Evolutionary conservation across 2,797 vertebrate species (phyloP), one percentile per base, ranked within the genome.

Genomic region (Microhierax caerulescens): DNA sequence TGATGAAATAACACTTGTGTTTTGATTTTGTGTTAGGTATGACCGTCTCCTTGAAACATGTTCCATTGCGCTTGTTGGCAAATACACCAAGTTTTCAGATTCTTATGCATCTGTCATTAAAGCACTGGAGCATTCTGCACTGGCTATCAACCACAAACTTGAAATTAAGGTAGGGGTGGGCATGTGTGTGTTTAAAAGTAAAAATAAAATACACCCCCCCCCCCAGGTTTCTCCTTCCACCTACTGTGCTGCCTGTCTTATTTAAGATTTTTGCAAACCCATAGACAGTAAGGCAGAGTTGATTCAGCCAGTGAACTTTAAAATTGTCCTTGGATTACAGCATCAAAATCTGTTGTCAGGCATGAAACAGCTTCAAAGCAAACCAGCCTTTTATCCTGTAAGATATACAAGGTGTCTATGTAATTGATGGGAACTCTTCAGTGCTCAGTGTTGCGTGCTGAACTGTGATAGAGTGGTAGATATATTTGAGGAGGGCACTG

Each of bases 21-120:
- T 63, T 51, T 82, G 75, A 39, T 85, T 68, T 20, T 22, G n/a
- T 51, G 68, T 72, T 72, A 99, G 99, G 91, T 99, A 99, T 0
- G 99, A 99, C 92, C 98, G 99, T 36, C 98, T 99, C 41, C 97
- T 99, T 48, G 99, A 99, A 87, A 98, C 97, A 0, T 99, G 99
- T 72, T 99, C 99, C 56, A 99, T 99, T 37, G 99, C 99, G 2
- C 98, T 99, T 19, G 99, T 99, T 95, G 99, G 99, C 85, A 99
- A 99, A 93, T 99, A 99, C 97, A 99, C 99, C 69, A 99, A 99
- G 93, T 98, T 99, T 85, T 98, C 99, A 0, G 99, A 99, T 97
- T 99, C 99, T 2, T 99, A 99, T 8, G 99, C 99, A 0, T 99
- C 99, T 3, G 99, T 99, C 88, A 99, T 99, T 92, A 99, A 99